Evolutionary conservation across 1,140 invertebrate species (phyloP).

Genomic region (Charaxes varanes): DNA sequence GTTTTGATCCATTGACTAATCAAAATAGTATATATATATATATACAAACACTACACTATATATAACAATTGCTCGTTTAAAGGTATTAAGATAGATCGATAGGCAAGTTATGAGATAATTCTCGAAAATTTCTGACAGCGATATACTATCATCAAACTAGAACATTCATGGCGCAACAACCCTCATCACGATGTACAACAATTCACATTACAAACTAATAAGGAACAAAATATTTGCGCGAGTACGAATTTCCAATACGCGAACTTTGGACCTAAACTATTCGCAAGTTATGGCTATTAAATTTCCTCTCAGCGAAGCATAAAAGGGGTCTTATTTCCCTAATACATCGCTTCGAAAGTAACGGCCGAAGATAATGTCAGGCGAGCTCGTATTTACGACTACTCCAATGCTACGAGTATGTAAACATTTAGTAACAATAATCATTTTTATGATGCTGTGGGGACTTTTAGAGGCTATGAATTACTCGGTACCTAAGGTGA

Average conservation of each 20-base stretch:
- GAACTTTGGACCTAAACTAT: conserved; percentile 20
- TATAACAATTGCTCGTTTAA: too few relatives aligned
- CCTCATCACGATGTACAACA: too few relatives aligned
- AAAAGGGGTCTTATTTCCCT: conserved; percentile 45
- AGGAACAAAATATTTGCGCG: not conserved
- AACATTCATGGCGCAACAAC: too few relatives aligned
- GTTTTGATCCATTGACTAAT: too few relatives aligned
- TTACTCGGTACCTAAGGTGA: conserved; percentile 3
- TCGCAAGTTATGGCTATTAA: conserved; percentile 31
- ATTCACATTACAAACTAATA: too few relatives aligned
- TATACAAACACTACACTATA: too few relatives aligned
- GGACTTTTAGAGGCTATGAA: conserved; percentile 11
- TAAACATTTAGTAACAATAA: conserved; percentile 35
- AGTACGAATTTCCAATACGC: conserved; percentile 13
- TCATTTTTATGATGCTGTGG: conserved; percentile 23
- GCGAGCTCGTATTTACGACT: conserved; percentile 40
- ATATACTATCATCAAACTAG: too few relatives aligned
- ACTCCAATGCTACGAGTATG: conserved; percentile 27
- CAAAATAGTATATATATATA: too few relatives aligned
- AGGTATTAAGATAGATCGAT: too few relatives aligned
- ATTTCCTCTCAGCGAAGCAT: conserved; percentile 34
- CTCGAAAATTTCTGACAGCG: too few relatives aligned
- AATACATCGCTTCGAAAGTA: conserved; percentile 39
- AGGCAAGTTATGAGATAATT: too few relatives aligned
- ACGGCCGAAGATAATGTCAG: conserved; percentile 34